Evolutionary conservation across 2,797 vertebrate genomes (phyloP), one percentile per base, ranked within the genome.

Genomic region (Pantherophis alleghaniensis): DNA sequence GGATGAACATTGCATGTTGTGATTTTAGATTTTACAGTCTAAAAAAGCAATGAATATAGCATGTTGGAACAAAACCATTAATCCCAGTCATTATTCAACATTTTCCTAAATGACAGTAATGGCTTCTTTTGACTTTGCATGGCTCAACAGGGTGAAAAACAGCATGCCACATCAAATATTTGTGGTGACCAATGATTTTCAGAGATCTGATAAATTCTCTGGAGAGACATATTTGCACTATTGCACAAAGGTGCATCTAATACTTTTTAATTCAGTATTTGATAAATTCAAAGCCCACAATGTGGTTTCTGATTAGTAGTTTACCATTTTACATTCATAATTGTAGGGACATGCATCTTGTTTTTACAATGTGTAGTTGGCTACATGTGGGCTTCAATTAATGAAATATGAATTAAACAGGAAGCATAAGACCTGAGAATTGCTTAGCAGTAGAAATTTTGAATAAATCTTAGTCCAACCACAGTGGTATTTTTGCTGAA

Each of bases 1-100:
- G 94, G 95, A 94, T 95, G 93, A 96, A 96, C 95, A 95, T 95
- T 94, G 96, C 94, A 96, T 94, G 95, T 97, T 96, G 93, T 95
- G 95, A 95, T 96, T 97, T 97, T 90, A 95, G 94, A 94, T 96
- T 96, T 95, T 95, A 86, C 0, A 95, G 91, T 93, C 93, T 88
- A 86, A 91, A 90, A 57, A 92, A 87, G 69, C 94, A 96, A 95
- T 87, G 90, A 83, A 94, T 95, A 94, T 93, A 92, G 94, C 96
- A 94, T 59, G 90, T 94, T 97, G 94, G 92, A 95, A 63, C 94
- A 91, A 91, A 94, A 96, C 94, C 66, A 90, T 95, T 95, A 96
- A 96, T 96, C 90, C 95, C 95, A 91, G 87, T 89, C 94, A 95
- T 96, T 96, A 96, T 90, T 92, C 93, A 91, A 88, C 88, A 93